phyloP scores from a whole-genome alignment of 30 jellyfish, hydroid and myxozoan genomes.

The Aurelia aurita region DNA sequence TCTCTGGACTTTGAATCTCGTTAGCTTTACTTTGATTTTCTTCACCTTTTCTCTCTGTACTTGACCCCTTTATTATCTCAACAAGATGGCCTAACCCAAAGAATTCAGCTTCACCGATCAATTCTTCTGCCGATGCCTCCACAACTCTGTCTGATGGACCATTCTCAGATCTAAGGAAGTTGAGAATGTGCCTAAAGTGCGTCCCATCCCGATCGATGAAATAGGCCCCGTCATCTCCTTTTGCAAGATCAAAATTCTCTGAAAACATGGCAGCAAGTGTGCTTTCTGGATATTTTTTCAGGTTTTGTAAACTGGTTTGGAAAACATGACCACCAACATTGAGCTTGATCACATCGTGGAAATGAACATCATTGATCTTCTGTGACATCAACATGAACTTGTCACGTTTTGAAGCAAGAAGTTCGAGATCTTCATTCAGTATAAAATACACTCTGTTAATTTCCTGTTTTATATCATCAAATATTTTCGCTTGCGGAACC shows the following conservation, averaged over 20 bases:
- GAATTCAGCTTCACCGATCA: slow-evolving; percentile 53
- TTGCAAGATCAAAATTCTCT: slow-evolving; percentile 19
- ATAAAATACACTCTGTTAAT: too few species aligned
- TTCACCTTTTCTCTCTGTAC: too few species aligned
- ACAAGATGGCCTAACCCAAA: slow-evolving; percentile 16
- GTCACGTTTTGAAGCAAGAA: too few species aligned
- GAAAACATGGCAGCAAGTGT: slow-evolving; percentile 60
- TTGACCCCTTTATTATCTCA: background rate
- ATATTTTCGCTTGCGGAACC: too few species aligned
- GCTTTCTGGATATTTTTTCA: slow-evolving; percentile 43
- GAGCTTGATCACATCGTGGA: background rate
- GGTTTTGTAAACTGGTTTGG: slow-evolving; percentile 23
- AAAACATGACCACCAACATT: slow-evolving; percentile 49
- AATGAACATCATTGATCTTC: too few species aligned
- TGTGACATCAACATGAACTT: too few species aligned
- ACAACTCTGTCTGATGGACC: slow-evolving; percentile 15
- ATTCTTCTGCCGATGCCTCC: background rate
- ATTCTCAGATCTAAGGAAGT: slow-evolving; percentile 38
- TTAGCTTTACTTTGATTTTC: too few species aligned
- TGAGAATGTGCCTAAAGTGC: slow-evolving; percentile 45
- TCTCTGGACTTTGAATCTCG: background rate
- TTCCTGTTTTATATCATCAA: too few species aligned
- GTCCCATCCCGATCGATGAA: slow-evolving; percentile 47
- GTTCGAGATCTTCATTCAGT: too few species aligned
- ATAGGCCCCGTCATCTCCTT: slow-evolving; percentile 18